These are phyloP conservation scores for Etheostoma perlongum DNA, from an alignment of 2,797 vertebrate species.

Conservation along the genomic window DNA sequence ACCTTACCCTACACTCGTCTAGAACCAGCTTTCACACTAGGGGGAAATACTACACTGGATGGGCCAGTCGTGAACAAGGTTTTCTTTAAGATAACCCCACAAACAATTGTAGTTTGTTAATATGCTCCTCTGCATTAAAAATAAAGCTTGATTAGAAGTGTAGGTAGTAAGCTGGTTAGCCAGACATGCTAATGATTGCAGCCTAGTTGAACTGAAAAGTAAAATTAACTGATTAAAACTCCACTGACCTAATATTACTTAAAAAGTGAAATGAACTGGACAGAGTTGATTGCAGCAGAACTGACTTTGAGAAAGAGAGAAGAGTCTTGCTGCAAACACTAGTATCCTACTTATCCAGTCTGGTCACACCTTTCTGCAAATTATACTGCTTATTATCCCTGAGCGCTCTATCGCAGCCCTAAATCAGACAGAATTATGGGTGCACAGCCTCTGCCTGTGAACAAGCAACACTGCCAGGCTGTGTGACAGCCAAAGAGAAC, in stretches of 20 bases:
- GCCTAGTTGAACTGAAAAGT: not conserved
- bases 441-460: constrained; percentile 64
- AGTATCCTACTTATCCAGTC: constrained; percentile 67
- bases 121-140: not conserved
- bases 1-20: not conserved
- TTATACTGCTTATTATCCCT: constrained; percentile 82
- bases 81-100: not conserved
- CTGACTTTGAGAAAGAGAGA: constrained; percentile 40
- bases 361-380: constrained; percentile 80
- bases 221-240: constrained; percentile 21
- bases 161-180: not conserved
- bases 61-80: not conserved
- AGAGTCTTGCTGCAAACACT: constrained; percentile 46
- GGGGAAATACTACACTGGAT: not conserved
- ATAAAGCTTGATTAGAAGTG: not conserved
- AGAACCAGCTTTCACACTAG: not conserved
- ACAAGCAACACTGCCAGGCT: constrained; percentile 55
- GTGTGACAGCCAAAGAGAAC: constrained; percentile 63
- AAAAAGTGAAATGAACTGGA: constrained; percentile 43
- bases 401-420: constrained; percentile 71
- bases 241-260: constrained; percentile 23
- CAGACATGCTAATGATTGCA: not conserved
- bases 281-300: constrained; percentile 30
- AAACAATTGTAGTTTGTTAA: not conserved
- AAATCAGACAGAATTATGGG: constrained; percentile 82